These are phyloP conservation scores for Meteorus sp. DNA, from an alignment of 1,140 invertebrate species.

Conservation along the genomic window DNA sequence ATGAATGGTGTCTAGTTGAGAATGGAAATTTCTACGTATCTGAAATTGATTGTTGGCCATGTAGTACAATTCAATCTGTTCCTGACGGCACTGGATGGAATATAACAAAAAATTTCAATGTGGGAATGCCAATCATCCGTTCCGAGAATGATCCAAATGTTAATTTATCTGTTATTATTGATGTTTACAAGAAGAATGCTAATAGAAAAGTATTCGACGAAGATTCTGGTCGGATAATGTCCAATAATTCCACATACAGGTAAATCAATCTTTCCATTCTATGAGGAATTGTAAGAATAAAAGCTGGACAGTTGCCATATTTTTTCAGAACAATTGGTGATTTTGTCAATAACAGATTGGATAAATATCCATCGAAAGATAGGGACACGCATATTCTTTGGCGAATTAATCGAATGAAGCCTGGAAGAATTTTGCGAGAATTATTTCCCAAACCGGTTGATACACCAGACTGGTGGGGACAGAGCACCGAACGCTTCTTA, in stretches of 20 bases:
- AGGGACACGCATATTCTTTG: slow-evolving; percentile 57
- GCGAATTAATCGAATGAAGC: slow-evolving; percentile 72
- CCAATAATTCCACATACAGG: slow-evolving; percentile 54
- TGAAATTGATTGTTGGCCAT: slow-evolving; percentile 79
- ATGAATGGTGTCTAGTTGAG: slow-evolving; percentile 76
- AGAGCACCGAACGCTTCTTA: slow-evolving; percentile 72
- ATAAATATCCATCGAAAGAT: slow-evolving; percentile 34
- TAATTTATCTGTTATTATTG: slow-evolving; percentile 32
- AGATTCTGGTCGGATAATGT: slow-evolving; percentile 60
- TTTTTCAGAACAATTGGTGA: slow-evolving; percentile 47
- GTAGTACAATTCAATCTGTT: slow-evolving; percentile 66
- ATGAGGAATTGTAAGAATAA: slow-evolving; percentile 31
- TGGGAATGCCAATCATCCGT: slow-evolving; percentile 48
- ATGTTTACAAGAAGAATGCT: background rate
- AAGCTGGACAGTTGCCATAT: slow-evolving; percentile 19
- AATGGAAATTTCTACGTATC: slow-evolving; percentile 74
- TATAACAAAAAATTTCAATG: slow-evolving; percentile 45
- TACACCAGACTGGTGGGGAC: slow-evolving; percentile 65
- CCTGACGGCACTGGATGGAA: slow-evolving; percentile 56
- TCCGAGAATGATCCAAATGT: slow-evolving; percentile 34
- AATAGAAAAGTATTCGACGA: slow-evolving; percentile 3
- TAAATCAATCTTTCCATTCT: slow-evolving; percentile 19
- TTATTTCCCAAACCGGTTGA: slow-evolving; percentile 67
- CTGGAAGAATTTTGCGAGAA: slow-evolving; percentile 66
- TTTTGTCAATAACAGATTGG: slow-evolving; percentile 40